These are phyloP conservation scores for Stenolophus ochropezus DNA, from an alignment of 2,888 invertebrate species.

Conservation along the genomic window DNA sequence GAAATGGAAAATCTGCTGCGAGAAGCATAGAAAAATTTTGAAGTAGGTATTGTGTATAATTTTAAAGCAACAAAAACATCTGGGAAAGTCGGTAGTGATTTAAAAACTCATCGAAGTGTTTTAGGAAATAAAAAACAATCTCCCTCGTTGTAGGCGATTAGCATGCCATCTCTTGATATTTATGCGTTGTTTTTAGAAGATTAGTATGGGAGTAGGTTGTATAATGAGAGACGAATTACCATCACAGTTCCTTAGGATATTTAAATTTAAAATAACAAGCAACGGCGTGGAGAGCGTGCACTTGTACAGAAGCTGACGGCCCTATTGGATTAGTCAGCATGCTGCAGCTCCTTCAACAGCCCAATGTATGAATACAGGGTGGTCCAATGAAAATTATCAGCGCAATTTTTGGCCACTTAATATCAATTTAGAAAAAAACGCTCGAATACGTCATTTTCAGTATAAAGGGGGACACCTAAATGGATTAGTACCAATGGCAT, in stretches of 20 bases:
- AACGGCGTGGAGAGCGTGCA: background rate
- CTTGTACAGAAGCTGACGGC: background rate
- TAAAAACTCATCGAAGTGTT: background rate
- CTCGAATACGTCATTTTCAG: too few relatives aligned
- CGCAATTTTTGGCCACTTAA: too few relatives aligned
- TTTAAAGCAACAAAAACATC: background rate
- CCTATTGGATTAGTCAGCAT: constrained; percentile 2
- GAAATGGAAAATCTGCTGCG: too few relatives aligned
- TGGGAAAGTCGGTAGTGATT: background rate
- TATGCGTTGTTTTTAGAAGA: constrained; percentile 47
- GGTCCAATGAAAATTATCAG: too few relatives aligned
- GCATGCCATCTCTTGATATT: constrained; percentile 14
- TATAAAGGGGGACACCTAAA: too few relatives aligned
- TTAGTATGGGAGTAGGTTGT: constrained; percentile 6
- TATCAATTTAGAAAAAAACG: too few relatives aligned
- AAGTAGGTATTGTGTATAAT: too few relatives aligned
- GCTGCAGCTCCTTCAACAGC: too few relatives aligned
- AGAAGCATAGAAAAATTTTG: too few relatives aligned
- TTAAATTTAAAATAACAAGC: constrained; percentile 36
- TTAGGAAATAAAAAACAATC: background rate
- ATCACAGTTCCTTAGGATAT: constrained; percentile 20
- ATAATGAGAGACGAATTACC: constrained; percentile 52
- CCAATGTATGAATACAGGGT: too few relatives aligned
- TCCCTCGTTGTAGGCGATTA: background rate
- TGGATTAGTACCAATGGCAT: too few relatives aligned